Percentiles rank a stretch among this genome's conserved stretches.
These are phyloP conservation scores for Tridacna crocea DNA, from an alignment of 2,888 invertebrate genomes.

Conservation along the genomic window DNA sequence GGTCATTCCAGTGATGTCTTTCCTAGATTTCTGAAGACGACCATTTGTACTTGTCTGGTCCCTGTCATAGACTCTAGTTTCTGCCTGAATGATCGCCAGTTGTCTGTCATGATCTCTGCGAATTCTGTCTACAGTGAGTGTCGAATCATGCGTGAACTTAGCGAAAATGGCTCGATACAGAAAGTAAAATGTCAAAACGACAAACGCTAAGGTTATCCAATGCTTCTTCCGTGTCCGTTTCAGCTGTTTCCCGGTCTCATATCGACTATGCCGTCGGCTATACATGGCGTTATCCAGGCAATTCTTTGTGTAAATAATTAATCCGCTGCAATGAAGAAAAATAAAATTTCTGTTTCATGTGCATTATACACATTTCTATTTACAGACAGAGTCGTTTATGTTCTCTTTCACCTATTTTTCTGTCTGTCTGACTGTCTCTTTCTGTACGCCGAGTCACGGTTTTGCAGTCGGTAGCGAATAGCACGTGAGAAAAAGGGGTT, in stretches of 20 bases:
- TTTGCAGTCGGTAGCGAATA: too few species aligned
- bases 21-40: too few species aligned
- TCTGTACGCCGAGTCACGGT: too few species aligned
- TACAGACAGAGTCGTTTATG: too few species aligned
- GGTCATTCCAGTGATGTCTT: too few species aligned
- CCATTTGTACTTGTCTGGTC: neutral
- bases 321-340: too few species aligned
- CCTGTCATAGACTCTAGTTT: neutral
- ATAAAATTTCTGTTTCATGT: too few species aligned
- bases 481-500: too few species aligned
- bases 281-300: neutral
- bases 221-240: slow-evolving; percentile 16
- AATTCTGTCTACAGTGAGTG: neutral
- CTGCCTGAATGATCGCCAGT: neutral
- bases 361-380: too few species aligned
- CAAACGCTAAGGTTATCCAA: neutral
- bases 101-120: neutral
- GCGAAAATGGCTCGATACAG: neutral
- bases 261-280: slow-evolving; percentile 7
- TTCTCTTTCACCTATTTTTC: too few species aligned
- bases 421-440: too few species aligned
- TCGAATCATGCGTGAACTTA: neutral
- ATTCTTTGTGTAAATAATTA: too few species aligned
- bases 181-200: neutral
- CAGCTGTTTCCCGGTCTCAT: slow-evolving; percentile 10